Evolutionary conservation across 2,113 vertebrate species (phyloP), one percentile per base, ranked within the genome.

Genomic region (Corydoras maculifer): DNA sequence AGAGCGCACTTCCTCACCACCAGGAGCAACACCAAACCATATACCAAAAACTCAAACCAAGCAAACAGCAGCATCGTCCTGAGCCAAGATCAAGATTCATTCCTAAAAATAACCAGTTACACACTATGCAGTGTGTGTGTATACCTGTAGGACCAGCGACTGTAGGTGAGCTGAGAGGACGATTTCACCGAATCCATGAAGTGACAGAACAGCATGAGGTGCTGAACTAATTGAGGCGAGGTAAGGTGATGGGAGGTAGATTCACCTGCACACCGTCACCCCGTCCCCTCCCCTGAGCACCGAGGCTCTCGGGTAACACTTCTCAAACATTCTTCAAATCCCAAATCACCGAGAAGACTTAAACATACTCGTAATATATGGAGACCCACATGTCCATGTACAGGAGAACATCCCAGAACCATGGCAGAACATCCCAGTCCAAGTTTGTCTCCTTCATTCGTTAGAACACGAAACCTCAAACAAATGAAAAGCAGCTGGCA

Each of bases 121-220:
- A 63, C 50, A 14, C 3, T 3, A n/a, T 57, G n/a, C 54, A 3
- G 5, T 57, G 13, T 3, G 13, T 14, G 58, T 11, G 8, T 67
- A 8, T 86, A 90, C 89, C 89, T 90, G 88, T 90, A 90, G 0
- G 88, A 89, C 87, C 87, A 89, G 77, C 88, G 87, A 55, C 89
- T 90, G 85, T 84, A 90, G 73, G 75, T 78, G 11, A 86, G 86
- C 78, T 84, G 87, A 65, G 85, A 80, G 68, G 73, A 81, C 18
- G 76, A 81, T 74, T 84, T 86, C 67, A 85, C 67, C 29, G 78
- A 77, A 61, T 90, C 88, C 87, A 88, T 88, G 83, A 75, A 59
- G 64, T 69, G 70, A 30, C 70, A 64, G 58, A 69, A 69, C 15
- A 51, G 49, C n/a, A 25, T 31, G 10, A 9, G 13, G 30, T 55